A percentile compares a stretch with the other conserved stretches of the same genome.
These are phyloP conservation scores for Plemyria rubiginata DNA, from an alignment of 2,888 invertebrate genomes.

Conservation along the genomic window DNA sequence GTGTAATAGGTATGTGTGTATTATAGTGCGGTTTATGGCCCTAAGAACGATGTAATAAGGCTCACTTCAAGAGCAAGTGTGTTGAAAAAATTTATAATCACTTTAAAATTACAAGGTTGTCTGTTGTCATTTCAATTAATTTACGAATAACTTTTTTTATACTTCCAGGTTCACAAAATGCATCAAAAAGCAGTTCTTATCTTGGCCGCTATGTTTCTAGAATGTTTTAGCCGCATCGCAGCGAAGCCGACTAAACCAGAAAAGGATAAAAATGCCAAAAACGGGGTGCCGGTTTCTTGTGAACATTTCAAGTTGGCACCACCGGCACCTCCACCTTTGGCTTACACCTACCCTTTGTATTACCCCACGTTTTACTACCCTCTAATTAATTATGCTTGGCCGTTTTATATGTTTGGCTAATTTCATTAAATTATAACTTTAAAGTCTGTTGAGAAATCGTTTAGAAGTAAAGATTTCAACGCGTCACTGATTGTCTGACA, in stretches of 20 bases:
- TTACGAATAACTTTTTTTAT: no score
- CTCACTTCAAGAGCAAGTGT: no score
- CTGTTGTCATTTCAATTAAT: no score
- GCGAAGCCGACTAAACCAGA: neutral
- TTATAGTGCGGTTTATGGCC: no score
- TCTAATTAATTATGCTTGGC: constrained; percentile 5
- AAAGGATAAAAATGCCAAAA: neutral
- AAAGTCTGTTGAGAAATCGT: neutral
- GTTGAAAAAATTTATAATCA: no score
- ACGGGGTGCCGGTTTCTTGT: neutral
- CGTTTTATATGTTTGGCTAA: constrained; percentile 13
- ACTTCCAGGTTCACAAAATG: constrained; percentile 16
- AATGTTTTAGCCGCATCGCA: neutral
- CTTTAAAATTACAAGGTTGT: no score
- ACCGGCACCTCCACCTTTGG: neutral
- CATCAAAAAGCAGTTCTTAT: neutral
- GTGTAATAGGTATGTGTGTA: no score
- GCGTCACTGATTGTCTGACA: neutral
- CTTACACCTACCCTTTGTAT: constrained; percentile 10
- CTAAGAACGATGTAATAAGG: no score
- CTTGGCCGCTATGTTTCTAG: constrained; percentile 8
- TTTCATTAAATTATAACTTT: neutral
- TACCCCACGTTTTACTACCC: constrained; percentile 18
- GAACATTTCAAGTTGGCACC: neutral
- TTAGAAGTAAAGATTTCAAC: neutral